Conservation (phyloP, 2,113 vertebrate genomes). For the Corydoras maculifer region DNA sequence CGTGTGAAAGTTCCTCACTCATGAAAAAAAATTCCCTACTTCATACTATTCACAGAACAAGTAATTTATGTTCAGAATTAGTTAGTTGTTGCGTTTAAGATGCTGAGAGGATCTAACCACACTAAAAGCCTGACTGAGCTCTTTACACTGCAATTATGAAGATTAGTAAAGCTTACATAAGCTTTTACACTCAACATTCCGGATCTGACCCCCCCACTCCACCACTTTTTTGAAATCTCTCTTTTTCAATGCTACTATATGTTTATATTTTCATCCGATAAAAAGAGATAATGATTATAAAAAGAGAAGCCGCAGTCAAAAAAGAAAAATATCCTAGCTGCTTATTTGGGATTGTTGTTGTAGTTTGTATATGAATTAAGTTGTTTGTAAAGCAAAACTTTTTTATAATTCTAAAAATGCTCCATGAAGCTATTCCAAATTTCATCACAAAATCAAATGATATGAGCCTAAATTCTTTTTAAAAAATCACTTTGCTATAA, state of each 20-base stretch:
- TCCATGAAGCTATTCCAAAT: too few relatives aligned
- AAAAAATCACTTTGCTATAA: too few relatives aligned
- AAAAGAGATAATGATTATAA: too few relatives aligned
- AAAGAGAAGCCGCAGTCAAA: too few relatives aligned
- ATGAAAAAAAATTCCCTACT: conserved; percentile 14
- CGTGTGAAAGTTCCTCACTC: background rate
- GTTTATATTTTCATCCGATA: background rate
- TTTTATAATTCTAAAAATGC: too few relatives aligned
- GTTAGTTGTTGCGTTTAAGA: conserved; percentile 15
- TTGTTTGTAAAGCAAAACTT: too few relatives aligned
- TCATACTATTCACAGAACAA: conserved; percentile 11
- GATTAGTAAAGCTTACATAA: conserved; percentile 52
- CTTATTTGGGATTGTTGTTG: too few relatives aligned
- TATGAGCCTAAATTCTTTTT: too few relatives aligned
- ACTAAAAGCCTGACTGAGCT: conserved; percentile 53
- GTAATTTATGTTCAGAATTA: conserved; percentile 14
- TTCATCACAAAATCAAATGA: too few relatives aligned
- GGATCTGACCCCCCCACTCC: conserved; percentile 4
- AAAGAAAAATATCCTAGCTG: too few relatives aligned
- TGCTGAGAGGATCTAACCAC: conserved; percentile 30
- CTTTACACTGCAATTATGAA: conserved; percentile 53
- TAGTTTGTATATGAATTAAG: too few relatives aligned
- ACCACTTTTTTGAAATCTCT: background rate
- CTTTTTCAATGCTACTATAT: background rate
- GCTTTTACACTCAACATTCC: conserved; percentile 30